Base-by-base conservation (phyloP, 2,113 vertebrate genomes). In the Dasyurus viverrinus region DNA sequence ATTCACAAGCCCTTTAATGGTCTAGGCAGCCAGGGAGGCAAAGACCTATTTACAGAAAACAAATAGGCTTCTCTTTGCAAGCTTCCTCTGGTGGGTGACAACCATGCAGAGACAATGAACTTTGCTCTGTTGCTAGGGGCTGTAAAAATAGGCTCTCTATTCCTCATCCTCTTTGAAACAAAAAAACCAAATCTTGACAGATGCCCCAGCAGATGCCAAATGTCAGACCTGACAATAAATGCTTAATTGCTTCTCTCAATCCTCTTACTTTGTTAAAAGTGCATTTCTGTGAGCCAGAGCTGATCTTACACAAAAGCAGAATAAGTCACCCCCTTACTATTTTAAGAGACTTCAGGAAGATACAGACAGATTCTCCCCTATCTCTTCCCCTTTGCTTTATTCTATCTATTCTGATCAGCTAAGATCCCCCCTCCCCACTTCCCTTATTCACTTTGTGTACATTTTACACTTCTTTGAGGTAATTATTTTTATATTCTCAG, bases 211-310 rank as follows among this genome's bases (percentile, higher is more conserved):
- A 98, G 97, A 97, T 96, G 97, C 93, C 91, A 96, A 95, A 97
- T 95, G 95, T 97, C 98, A 98, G 27, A 48, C 92, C 95, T 97
- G 97, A 97, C 96, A 96, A 95, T 93, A 97, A 98, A 96, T 94
- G 60, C 96, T 96, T 98, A 97, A 98, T 98, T 97, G 95, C 90
- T 84, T 84, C n/a, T 84, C 14, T 84, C 42, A 84, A 42, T 84
- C 36, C 27, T 47, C 6, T 90, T 42, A 0, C 68, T 91, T 60
- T 89, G 92, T 53, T 89, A 54, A 91, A 96, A 96, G 93, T 92
- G 68, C 0, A 6, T 96, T 42, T 90, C 93, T 94, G 90, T 9
- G 24, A n/a, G 0, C 89, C 68, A 42, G 36, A n/a, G n/a, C n/a
- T 42, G 36, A n/a, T 84, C 68, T 84, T 42, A 84, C n/a, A 42